phyloP scores from a whole-genome alignment of 2,797 vertebrate species.

The Potorous gilbertii region DNA sequence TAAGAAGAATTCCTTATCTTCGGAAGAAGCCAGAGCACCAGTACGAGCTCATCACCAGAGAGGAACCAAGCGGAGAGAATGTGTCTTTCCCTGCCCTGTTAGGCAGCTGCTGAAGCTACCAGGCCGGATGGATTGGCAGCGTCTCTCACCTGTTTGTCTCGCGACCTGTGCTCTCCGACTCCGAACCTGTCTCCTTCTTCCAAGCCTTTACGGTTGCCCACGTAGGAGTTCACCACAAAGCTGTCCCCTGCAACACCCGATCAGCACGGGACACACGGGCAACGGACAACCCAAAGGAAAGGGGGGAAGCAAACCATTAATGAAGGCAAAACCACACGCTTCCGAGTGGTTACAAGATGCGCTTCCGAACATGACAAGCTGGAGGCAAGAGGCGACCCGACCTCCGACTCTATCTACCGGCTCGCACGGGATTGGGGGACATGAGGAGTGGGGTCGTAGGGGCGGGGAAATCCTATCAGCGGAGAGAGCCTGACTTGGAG shows the following conservation, averaged over 20 bases:
- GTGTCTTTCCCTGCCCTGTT: neutral
- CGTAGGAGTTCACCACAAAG: constrained; percentile 88
- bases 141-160: constrained; percentile 86
- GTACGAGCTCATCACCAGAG: neutral
- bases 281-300: neutral
- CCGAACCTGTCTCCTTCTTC: constrained; percentile 86
- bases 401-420: neutral
- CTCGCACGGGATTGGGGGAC: neutral
- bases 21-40: neutral
- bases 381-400: neutral
- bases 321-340: neutral
- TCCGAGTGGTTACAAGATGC: neutral
- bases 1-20: neutral
- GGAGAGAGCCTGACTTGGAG: neutral
- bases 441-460: neutral
- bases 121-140: neutral
- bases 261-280: neutral
- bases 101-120: neutral
- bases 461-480: neutral
- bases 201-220: constrained; percentile 84
- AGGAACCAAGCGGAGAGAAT: neutral
- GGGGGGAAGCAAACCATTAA: neutral
- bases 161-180: constrained; percentile 81
- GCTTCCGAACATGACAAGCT: neutral
- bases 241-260: constrained; percentile 86